Base-by-base conservation (phyloP, 1,140 invertebrate genomes). In the Zaprionus ghesquierei region DNA sequence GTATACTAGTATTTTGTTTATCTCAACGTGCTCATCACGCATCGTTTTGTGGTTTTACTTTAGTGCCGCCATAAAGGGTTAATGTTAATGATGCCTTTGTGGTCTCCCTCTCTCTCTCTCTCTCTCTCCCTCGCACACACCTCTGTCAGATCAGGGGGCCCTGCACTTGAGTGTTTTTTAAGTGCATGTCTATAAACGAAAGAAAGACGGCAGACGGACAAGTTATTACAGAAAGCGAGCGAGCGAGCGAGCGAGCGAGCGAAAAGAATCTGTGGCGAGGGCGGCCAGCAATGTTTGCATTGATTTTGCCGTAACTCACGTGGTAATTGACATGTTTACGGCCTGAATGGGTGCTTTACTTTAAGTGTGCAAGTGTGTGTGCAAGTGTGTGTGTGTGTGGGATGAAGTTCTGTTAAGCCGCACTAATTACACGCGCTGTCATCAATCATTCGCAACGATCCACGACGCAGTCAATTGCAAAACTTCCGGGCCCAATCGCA, bases 11-110 rank as follows among this genome's bases (percentile, higher is more conserved):
- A 72, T 81, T 81, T 86, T 87, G 84, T 87, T 87, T 87, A 87
- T 87, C 82, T 89, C 69, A 87, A 87, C 82, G 82, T 89, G 84
- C 82, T 89, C 82, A 87, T 82, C 82, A 82, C 72, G 82, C 82
- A 80, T 77, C 76, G 79, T 89, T 87, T 87, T 86, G 81, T 86
- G 81, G 82, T 68, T 76, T 87, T 75, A 75, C 78, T 86, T 86
- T 86, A 86, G 75, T 87, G 82, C 81, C 75, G 75, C 81, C 81
- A 87, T 86, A 86, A 86, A 86, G 81, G 82, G 82, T 86, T 86
- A 86, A 85, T 85, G 81, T 79, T 85, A 80, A 86, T 86, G 81
- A 78, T 81, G 81, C 81, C 77, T 81, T 66, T 76, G 69, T 68
- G 73, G 62, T 59, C 1, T 41, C 46, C 23, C 50, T 63, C 12